phyloP scores from a whole-genome alignment of 1,140 invertebrate species.

The Drosophila subpulchrella region DNA sequence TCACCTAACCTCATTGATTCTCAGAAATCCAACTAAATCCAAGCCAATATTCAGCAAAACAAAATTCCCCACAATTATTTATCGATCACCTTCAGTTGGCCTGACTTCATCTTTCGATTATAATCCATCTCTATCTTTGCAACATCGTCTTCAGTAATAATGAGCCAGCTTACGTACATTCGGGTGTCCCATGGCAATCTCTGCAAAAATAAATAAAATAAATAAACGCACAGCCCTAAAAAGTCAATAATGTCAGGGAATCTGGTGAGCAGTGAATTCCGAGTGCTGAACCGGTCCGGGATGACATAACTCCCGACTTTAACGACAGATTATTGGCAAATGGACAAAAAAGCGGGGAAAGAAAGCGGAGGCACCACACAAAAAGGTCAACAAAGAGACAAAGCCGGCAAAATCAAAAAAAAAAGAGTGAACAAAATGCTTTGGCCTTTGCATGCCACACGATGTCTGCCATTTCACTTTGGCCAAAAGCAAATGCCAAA shows the following conservation, averaged over 20 bases:
- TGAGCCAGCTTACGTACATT: slow-evolving; percentile 23
- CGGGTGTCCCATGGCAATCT: slow-evolving; percentile 1
- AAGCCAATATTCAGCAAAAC: not conserved
- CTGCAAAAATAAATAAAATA: slow-evolving; percentile 31
- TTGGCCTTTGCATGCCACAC: slow-evolving; percentile 35
- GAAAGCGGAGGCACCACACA: slow-evolving; percentile 29
- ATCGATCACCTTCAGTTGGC: slow-evolving; percentile 13
- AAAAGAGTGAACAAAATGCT: slow-evolving; percentile 27
- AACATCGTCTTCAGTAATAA: slow-evolving; percentile 45
- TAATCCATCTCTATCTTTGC: slow-evolving; percentile 1
- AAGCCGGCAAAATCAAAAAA: slow-evolving; percentile 46
- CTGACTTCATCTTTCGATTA: slow-evolving; percentile 43
- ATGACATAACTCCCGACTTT: slow-evolving; percentile 75
- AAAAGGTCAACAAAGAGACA: slow-evolving; percentile 69
- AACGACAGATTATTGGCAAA: slow-evolving; percentile 73
- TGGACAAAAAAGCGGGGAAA: slow-evolving; percentile 18
- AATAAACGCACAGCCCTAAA: slow-evolving; percentile 57
- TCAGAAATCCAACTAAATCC: slow-evolving; percentile 4
- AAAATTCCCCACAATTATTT: slow-evolving; percentile 30
- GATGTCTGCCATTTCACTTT: slow-evolving; percentile 43
- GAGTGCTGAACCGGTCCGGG: slow-evolving; percentile 65
- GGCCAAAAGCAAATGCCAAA: slow-evolving; percentile 60
- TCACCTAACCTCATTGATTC: slow-evolving; percentile 2
- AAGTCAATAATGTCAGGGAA: slow-evolving; percentile 66
- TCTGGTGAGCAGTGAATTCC: slow-evolving; percentile 36